These are phyloP conservation scores for Hydractinia symbiolongicarpus DNA, from an alignment of 30 jellyfish, hydroid and myxozoan genomes.

Conservation along the genomic window DNA sequence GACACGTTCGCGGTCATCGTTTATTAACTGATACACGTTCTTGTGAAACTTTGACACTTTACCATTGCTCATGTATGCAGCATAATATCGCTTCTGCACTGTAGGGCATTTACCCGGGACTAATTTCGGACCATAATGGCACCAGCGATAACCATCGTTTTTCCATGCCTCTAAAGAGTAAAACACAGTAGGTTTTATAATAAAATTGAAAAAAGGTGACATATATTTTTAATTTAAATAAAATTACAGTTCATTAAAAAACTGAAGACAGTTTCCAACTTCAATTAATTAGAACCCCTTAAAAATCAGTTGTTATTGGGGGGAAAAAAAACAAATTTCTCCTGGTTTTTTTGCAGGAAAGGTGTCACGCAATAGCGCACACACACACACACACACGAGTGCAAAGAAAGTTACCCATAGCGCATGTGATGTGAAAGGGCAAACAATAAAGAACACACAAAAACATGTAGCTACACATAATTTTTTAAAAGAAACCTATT, in stretches of 20 bases:
- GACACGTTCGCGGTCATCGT: constrained; percentile 57
- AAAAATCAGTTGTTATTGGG: too few relatives aligned
- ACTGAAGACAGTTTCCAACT: too few relatives aligned
- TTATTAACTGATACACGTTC: constrained; percentile 50
- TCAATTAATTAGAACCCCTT: too few relatives aligned
- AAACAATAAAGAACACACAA: too few relatives aligned
- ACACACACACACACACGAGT: too few relatives aligned
- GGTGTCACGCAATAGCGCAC: too few relatives aligned
- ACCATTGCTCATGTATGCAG: constrained; percentile 77
- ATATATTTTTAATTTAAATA: background rate
- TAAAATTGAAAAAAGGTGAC: background rate
- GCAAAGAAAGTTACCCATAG: too few relatives aligned
- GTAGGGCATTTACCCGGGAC: constrained; percentile 73
- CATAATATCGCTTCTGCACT: constrained; percentile 66
- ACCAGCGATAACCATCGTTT: constrained; percentile 72
- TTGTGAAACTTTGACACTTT: constrained; percentile 78
- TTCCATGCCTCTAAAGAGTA: constrained; percentile 35
- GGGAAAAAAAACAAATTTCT: too few relatives aligned
- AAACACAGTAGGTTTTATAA: background rate
- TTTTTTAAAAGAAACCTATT: too few relatives aligned
- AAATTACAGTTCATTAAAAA: background rate
- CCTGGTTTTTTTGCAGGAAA: too few relatives aligned
- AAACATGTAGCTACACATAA: too few relatives aligned
- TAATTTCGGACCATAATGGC: constrained; percentile 82
- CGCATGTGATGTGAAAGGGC: too few relatives aligned